phyloP scores from a whole-genome alignment of 2,113 vertebrate species.

The Miniopterus natalensis region DNA sequence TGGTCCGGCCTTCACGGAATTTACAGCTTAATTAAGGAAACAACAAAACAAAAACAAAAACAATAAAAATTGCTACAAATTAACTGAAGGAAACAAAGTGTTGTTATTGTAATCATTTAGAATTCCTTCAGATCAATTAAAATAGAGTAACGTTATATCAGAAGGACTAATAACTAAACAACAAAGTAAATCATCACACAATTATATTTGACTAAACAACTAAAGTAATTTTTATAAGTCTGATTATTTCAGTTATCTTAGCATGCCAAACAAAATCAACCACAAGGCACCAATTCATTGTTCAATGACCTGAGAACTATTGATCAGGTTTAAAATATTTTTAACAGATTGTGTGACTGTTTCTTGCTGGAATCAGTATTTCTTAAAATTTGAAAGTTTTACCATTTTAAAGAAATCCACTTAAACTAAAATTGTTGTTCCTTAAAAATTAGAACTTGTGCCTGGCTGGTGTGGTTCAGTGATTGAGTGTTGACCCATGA shows the following conservation, averaged over 20 bases:
- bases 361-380: slow-evolving; percentile 15
- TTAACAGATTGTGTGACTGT: background rate
- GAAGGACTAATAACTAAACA: background rate
- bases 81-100: background rate
- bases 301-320: slow-evolving; percentile 13
- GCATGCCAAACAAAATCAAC: slow-evolving; percentile 28
- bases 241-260: slow-evolving; percentile 10
- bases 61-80: background rate
- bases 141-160: background rate
- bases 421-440: slow-evolving; percentile 30
- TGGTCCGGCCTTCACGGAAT: background rate
- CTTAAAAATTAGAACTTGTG: slow-evolving; percentile 15
- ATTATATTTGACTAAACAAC: slow-evolving; percentile 22
- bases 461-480: too few relatives aligned
- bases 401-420: background rate
- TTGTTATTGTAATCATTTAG: background rate
- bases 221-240: slow-evolving; percentile 21
- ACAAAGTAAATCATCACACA: background rate
- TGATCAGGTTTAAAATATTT: background rate
- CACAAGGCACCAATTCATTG: background rate
- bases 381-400: slow-evolving; percentile 49
- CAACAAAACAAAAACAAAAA: background rate
- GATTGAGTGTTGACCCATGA: too few relatives aligned
- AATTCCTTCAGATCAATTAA: slow-evolving; percentile 3
- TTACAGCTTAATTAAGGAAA: background rate